A percentile compares a stretch with the other conserved stretches of the same genome.
phyloP scores from a whole-genome alignment of 2,113 vertebrate genomes.

The Pollimyrus isidori region DNA sequence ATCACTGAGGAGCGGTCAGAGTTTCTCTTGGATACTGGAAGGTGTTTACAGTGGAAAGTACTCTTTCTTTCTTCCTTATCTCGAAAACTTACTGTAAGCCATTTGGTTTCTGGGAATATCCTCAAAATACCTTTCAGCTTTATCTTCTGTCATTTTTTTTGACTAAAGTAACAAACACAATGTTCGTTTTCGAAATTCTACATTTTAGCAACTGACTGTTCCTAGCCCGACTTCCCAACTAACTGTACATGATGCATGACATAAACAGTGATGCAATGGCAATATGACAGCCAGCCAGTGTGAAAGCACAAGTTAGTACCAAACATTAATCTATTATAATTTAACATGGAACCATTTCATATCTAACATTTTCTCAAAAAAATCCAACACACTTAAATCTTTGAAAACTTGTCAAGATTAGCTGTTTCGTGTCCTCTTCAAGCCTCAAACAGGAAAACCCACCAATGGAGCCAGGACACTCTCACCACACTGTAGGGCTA shows the following conservation, averaged over 20 bases:
- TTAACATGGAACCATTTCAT: neutral
- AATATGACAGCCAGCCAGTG: neutral
- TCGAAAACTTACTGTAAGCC: neutral
- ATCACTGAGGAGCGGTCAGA: neutral
- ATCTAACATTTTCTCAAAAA: neutral
- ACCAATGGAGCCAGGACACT: neutral
- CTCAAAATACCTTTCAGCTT: neutral
- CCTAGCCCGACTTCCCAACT: neutral
- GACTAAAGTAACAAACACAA: no score
- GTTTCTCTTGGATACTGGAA: neutral
- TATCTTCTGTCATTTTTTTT: neutral
- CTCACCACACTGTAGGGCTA: neutral
- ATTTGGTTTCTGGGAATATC: neutral
- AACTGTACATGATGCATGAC: neutral
- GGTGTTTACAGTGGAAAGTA: neutral
- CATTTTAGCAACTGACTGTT: neutral
- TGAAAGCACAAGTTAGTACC: neutral
- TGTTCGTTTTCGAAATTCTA: neutral
- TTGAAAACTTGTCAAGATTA: neutral
- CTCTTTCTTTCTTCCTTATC: neutral
- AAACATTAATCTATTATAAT: neutral
- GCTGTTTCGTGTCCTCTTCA: neutral
- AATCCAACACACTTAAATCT: neutral
- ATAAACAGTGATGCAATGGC: neutral
- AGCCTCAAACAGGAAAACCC: neutral